Conservation (phyloP, 2,113 vertebrate genomes). For the Eonycteris spelaea region DNA sequence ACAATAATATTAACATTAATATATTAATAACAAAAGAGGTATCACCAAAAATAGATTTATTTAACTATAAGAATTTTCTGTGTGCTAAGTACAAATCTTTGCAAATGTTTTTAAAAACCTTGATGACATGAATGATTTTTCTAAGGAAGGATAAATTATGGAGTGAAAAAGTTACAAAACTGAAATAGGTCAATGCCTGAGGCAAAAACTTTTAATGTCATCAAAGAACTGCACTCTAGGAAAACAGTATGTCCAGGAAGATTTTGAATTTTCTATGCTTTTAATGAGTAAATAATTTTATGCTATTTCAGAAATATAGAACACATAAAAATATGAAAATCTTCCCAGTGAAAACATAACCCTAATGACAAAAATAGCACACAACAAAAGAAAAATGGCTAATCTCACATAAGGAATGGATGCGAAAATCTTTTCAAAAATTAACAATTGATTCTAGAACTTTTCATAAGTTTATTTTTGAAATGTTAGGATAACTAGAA, state of each 20-base stretch:
- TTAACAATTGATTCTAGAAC: neutral
- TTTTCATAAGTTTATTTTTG: neutral
- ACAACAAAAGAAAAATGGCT: neutral
- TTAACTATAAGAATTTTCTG: constrained; percentile 7
- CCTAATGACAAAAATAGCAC: neutral
- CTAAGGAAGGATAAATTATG: neutral
- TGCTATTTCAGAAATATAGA: constrained; percentile 16
- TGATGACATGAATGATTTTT: neutral
- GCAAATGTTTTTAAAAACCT: neutral
- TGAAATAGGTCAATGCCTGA: neutral
- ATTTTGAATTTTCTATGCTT: constrained; percentile 9
- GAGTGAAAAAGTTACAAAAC: neutral
- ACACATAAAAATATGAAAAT: constrained; percentile 22
- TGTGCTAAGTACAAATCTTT: neutral
- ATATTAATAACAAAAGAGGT: neutral
- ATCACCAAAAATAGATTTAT: neutral
- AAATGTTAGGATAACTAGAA: neutral
- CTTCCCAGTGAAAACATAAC: neutral
- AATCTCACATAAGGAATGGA: neutral
- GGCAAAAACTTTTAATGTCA: neutral
- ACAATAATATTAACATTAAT: neutral
- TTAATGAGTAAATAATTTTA: neutral
- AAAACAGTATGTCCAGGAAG: neutral
- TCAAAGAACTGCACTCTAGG: neutral
- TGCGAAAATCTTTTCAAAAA: neutral